These are phyloP conservation scores for Electrona antarctica DNA, from an alignment of 2,113 vertebrate genomes.

Conservation along the genomic window DNA sequence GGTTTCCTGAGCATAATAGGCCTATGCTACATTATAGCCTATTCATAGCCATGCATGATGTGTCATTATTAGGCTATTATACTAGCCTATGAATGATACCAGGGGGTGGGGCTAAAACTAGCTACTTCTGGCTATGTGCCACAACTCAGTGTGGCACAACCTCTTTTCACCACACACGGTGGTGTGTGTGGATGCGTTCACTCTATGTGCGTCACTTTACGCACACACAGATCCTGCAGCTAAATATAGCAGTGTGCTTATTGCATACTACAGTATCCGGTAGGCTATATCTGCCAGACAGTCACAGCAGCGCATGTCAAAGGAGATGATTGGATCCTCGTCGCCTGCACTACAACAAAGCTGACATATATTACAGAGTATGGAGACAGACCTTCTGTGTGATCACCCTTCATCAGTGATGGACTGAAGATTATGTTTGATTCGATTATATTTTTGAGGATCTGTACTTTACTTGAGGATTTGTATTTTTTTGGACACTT, in stretches of 20 bases:
- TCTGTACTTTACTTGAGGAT: too few relatives aligned
- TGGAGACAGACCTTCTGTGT: too few relatives aligned
- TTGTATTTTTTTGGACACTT: too few relatives aligned
- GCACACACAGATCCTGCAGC: constrained; percentile 53
- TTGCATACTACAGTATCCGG: background rate
- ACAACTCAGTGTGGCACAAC: background rate
- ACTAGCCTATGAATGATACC: background rate
- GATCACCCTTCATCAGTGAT: too few relatives aligned
- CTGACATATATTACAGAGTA: constrained; percentile 28
- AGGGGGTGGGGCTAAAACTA: background rate
- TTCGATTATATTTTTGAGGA: too few relatives aligned
- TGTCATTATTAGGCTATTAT: background rate
- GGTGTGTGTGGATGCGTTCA: constrained; percentile 41
- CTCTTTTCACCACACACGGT: background rate
- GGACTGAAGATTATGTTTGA: too few relatives aligned
- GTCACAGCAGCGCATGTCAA: constrained; percentile 51
- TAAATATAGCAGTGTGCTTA: constrained; percentile 73
- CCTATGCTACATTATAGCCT: too few relatives aligned
- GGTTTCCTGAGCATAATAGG: too few relatives aligned
- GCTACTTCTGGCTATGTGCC: background rate
- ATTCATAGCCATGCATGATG: background rate
- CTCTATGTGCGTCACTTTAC: constrained; percentile 64
- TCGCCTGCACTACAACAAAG: constrained; percentile 48
- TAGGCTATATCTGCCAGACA: too few relatives aligned
- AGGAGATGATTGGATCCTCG: constrained; percentile 51